phyloP scores from a whole-genome alignment of 2,888 invertebrate genomes.

The Nemoura dubitans region DNA sequence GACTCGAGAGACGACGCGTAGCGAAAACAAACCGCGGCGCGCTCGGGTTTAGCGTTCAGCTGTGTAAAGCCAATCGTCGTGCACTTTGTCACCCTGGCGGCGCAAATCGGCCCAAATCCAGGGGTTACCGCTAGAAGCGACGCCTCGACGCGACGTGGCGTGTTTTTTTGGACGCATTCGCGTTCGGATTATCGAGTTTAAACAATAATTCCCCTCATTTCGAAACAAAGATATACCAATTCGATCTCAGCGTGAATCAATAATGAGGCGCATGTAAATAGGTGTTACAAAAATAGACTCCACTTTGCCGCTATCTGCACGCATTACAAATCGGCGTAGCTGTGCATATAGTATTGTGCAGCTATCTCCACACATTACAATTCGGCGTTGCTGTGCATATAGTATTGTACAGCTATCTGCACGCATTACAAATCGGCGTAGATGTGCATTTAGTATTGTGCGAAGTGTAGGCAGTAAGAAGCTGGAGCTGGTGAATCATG shows the following conservation, averaged over 20 bases:
- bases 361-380: too few species aligned
- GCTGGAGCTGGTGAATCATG: not conserved
- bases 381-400: too few species aligned
- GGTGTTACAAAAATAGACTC: not conserved
- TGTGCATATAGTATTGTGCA: too few species aligned
- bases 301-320: not conserved
- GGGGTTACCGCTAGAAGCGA: not conserved
- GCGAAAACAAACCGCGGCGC: too few species aligned
- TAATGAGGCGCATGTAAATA: not conserved
- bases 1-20: too few species aligned
- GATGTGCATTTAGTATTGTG: too few species aligned
- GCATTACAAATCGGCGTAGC: not conserved
- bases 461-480: too few species aligned
- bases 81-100: too few species aligned
- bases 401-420: not conserved
- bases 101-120: too few species aligned
- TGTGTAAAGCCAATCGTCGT: too few species aligned
- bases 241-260: not conserved
- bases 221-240: slow-evolving; percentile 3
- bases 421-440: not conserved
- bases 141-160: not conserved
- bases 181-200: not conserved
- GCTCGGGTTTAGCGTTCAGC: too few species aligned
- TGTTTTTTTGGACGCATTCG: not conserved
- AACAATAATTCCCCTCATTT: not conserved